Evolutionary conservation across 2,113 vertebrate genomes (phyloP), one percentile per base, ranked within the genome.

Genomic region (Neolamprologus ventralis): DNA sequence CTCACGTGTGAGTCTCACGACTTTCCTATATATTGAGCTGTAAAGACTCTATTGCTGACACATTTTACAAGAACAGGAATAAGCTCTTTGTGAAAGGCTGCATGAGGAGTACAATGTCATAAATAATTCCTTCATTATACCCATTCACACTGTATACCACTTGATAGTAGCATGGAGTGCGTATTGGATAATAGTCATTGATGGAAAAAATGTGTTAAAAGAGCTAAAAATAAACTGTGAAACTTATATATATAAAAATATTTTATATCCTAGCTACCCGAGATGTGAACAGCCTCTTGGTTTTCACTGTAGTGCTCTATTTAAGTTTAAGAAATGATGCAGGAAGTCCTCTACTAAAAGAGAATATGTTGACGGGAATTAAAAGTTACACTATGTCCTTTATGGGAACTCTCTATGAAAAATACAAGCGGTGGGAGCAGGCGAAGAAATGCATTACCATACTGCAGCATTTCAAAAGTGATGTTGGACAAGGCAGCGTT

Each of bases 331-430:
- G 60, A 9, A 10, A 21, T 37, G 42, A 87, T 82, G 73, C 19
- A 60, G 75, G 42, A 21, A 80, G 84, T 51, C 75, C 86, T 89
- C 55, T 81, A 23, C 68, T 65, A 49, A 63, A 21, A 23, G 82
- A 28, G 57, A 80, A 86, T 28, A 81, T 45, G 55, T 83, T 92
- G 73, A 87, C 7, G 3, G 47, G 55, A 75, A 93, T 87, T 89
- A 85, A 90, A 88, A 90, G 68, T 84, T 85, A 51, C 84, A 85
- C 60, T 35, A 2, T 23, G 51, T 90, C 88, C 87, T 80, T 60
- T 81, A 79, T 65, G 75, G 26, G 45, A 86, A 49, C 45, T 42
- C 78, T 82, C 35, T 58, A 80, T 93, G 83, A 87, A 92, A 89
- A 88, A 83, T 86, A 65, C 58, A 90, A 87, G 88, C n/a, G 12